Evolutionary conservation across 2,888 invertebrate genomes (phyloP).

Genomic region (Sphaerophoria taeniata): DNA sequence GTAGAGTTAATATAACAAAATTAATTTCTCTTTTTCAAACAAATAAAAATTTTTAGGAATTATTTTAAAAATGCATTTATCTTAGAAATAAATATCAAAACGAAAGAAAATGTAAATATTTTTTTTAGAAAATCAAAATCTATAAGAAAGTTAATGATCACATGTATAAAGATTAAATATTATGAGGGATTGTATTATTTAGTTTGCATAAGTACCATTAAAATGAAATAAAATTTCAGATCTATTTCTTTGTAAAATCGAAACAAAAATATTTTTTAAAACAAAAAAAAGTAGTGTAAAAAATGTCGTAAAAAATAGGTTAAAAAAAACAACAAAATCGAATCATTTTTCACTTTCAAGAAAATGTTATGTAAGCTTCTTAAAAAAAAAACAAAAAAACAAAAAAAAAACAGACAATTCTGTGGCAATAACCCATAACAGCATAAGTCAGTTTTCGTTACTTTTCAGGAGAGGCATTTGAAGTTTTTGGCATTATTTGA

Average conservation of each 20-base stretch:
- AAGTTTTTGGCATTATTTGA: too few species aligned
- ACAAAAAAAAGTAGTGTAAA: constrained; percentile 19
- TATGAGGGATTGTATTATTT: constrained; percentile 8
- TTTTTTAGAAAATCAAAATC: background rate
- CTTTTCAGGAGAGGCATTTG: too few species aligned
- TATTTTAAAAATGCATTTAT: constrained; percentile 16
- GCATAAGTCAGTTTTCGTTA: too few species aligned
- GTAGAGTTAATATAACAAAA: background rate
- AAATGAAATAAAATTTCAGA: constrained; percentile 47
- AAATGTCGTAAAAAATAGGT: constrained; percentile 3
- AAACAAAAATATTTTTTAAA: constrained; percentile 41
- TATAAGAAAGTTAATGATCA: constrained; percentile 1
- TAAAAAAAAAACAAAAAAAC: constrained; percentile 33
- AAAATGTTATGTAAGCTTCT: constrained; percentile 60
- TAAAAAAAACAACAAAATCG: constrained; percentile 29
- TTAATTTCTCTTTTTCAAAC: background rate
- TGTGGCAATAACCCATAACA: too few species aligned
- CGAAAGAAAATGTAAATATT: constrained; percentile 34
- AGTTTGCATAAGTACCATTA: background rate
- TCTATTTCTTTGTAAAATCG: constrained; percentile 56
- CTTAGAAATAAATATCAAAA: constrained; percentile 19
- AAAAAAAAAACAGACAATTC: too few species aligned
- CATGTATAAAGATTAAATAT: constrained; percentile 29
- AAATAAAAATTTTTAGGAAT: background rate
- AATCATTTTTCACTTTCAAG: constrained; percentile 21